These are phyloP conservation scores for Rhagophthalmus giganteus DNA, from an alignment of 2,888 invertebrate species.

Conservation along the genomic window DNA sequence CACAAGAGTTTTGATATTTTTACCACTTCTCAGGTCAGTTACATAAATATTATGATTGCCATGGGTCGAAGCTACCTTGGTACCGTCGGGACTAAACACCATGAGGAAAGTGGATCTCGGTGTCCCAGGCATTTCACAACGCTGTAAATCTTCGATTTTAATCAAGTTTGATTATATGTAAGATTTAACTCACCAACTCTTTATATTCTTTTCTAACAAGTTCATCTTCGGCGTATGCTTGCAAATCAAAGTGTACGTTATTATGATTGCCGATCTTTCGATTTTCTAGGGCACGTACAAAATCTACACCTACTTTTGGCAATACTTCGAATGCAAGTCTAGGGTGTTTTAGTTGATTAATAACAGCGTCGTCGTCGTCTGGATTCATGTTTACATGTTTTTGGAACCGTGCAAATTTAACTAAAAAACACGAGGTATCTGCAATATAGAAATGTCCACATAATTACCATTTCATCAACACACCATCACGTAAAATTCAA, in stretches of 20 bases:
- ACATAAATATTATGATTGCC: conserved; percentile 89
- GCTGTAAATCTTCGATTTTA: too few species aligned
- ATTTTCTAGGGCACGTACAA: conserved; percentile 42
- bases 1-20: conserved; percentile 73
- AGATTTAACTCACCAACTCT: conserved; percentile 59
- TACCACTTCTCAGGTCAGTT: conserved; percentile 76
- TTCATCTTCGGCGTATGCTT: conserved; percentile 62
- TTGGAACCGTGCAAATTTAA: not conserved
- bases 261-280: conserved; percentile 36
- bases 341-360: conserved; percentile 21
- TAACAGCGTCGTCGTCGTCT: conserved; percentile 27
- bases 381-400: conserved; percentile 28
- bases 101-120: conserved; percentile 82
- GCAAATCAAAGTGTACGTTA: conserved; percentile 21
- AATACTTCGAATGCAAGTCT: conserved; percentile 12
- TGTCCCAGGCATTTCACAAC: conserved; percentile 72
- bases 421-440: not conserved
- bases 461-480: not conserved
- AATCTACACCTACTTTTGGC: conserved; percentile 35
- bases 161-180: too few species aligned
- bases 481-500: not conserved
- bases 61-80: conserved; percentile 83
- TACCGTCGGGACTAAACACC: conserved; percentile 87
- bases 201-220: conserved; percentile 63
- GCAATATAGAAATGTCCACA: not conserved